These are phyloP conservation scores for Grus americana DNA, from an alignment of 2,113 vertebrate species.

Conservation along the genomic window DNA sequence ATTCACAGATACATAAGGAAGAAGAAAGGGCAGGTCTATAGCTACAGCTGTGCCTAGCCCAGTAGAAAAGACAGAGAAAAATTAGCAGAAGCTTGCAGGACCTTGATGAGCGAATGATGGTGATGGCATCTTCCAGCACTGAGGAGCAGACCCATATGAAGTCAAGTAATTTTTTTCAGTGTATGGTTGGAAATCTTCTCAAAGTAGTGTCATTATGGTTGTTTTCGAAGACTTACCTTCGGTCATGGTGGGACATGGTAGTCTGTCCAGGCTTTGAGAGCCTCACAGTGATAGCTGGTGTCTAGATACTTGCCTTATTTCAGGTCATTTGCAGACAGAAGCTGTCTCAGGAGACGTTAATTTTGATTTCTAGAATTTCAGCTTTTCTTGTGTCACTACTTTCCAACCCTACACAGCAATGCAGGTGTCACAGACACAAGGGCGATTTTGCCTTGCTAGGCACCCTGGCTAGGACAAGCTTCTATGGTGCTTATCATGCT, in stretches of 20 bases:
- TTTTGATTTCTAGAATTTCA: not conserved
- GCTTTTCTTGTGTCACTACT: not conserved
- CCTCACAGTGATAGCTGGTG: not conserved
- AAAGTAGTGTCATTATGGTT: not conserved
- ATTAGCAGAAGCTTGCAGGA: not conserved
- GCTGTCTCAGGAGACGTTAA: not conserved
- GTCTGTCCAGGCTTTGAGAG: not conserved
- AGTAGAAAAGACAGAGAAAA: not conserved
- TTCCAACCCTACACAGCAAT: not conserved
- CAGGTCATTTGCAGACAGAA: not conserved
- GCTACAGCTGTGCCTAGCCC: not conserved
- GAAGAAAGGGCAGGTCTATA: not conserved
- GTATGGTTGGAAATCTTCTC: not conserved
- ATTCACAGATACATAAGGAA: not conserved
- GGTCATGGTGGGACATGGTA: fast-evolving
- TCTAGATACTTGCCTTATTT: not conserved
- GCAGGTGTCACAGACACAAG: not conserved
- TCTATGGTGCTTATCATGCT: not conserved
- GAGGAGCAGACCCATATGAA: not conserved
- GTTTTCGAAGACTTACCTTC: not conserved
- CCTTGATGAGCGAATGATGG: fast-evolving
- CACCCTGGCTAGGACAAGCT: not conserved
- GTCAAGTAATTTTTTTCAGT: not conserved
- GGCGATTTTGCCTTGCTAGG: not conserved
- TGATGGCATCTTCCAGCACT: not conserved